Percentiles rank a stretch among this genome's conserved stretches.
These are phyloP conservation scores for Agelaius tricolor DNA, from an alignment of 2,113 vertebrate genomes.

Conservation along the genomic window DNA sequence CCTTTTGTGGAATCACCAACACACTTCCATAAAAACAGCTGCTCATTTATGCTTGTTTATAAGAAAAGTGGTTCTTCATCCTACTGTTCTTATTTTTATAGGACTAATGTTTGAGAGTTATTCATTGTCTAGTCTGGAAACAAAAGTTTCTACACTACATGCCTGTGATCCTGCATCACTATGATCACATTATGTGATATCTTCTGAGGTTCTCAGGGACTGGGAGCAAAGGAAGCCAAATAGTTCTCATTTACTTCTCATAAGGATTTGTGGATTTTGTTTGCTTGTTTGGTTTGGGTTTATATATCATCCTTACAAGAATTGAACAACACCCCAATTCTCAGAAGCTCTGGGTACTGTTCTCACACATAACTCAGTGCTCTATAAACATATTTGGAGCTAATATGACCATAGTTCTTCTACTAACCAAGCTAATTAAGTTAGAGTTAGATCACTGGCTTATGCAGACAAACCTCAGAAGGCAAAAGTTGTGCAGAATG, in stretches of 20 bases:
- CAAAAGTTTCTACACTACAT: background rate
- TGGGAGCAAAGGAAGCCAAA: background rate
- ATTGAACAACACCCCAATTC: background rate
- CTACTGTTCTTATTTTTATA: background rate
- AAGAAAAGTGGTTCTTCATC: background rate
- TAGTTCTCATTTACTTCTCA: background rate
- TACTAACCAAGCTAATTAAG: background rate
- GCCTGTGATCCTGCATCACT: background rate
- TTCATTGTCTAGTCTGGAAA: background rate
- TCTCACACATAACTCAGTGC: background rate
- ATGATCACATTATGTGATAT: background rate
- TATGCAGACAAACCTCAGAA: slow-evolving; percentile 29
- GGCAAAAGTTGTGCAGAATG: background rate
- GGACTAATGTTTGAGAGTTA: background rate
- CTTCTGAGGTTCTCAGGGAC: background rate
- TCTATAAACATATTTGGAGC: background rate
- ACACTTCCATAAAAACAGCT: background rate
- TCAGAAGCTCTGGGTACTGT: background rate
- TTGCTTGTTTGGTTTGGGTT: background rate
- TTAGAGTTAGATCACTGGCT: background rate
- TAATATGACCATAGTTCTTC: background rate
- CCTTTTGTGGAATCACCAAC: background rate
- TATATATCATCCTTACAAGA: background rate
- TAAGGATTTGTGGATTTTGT: background rate
- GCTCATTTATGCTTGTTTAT: background rate